Evolutionary conservation across 1,140 invertebrate genomes (phyloP), one percentile per base, ranked within the genome.

Genomic region (Drosophila seguyi): DNA sequence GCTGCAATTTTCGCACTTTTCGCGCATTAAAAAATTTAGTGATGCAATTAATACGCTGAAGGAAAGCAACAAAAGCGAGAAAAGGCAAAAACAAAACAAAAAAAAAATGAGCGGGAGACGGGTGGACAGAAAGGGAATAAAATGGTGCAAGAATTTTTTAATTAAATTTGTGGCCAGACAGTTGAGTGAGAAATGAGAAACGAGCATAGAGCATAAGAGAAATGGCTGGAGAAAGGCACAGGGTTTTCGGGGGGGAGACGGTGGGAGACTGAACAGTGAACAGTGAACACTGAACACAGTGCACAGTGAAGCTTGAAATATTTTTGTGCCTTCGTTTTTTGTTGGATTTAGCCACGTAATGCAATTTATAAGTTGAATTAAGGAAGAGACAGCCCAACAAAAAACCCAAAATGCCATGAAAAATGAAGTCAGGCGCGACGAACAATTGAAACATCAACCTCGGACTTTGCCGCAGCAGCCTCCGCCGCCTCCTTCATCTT

Each of bases 71-170:
- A 76, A 76, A 74, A 66, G 73, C 3, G 18, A 44, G 44, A 65
- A n/a, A 47, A 25, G 18, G 31, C 31, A 57, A 42, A 55, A 29
- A 47, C 2, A 25, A 25, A 25, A 25, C 2, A 25, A 2, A 25
- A 2, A 25, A 25, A 25, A 25, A 25, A 25, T 22, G 3, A 0
- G 22, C 7, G 14, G 34, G 16, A 41, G 22, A n/a, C 13, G 27
- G 10, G 25, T 20, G 45, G 16, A 29, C 38, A 63, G 52, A 44
- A 66, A 78, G 34, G 39, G 68, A 79, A 76, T 76, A 85, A 87
- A 88, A 84, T 87, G 77, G 60, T 90, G 84, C 76, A 87, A 84
- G 84, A 87, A 87, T 87, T 87, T 86, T 87, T 87, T 87, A 87
- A 87, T 87, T 87, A 87, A 87, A 87, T 84, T 87, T 87, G 84